Evolutionary conservation across 1,140 invertebrate species (phyloP).

Genomic region (Triops cancriformis): DNA sequence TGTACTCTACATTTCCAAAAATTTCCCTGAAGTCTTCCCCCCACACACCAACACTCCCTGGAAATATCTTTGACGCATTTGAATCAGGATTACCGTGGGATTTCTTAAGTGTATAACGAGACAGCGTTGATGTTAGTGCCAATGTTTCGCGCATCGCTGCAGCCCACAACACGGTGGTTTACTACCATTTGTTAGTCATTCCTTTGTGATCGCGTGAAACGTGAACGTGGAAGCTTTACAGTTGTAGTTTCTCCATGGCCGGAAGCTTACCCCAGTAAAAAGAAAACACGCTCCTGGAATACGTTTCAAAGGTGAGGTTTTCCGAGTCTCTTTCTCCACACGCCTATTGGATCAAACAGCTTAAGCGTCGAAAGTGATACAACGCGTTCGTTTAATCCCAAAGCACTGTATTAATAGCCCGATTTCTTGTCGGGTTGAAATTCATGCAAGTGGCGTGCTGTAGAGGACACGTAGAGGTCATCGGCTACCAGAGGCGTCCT

Average conservation of each 20-base stretch:
- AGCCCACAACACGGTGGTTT: background rate
- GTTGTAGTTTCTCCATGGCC: background rate
- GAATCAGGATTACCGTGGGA: background rate
- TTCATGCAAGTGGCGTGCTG: background rate
- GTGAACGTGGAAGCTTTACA: background rate
- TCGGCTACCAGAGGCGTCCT: conserved; percentile 11
- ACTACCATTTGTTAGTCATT: background rate
- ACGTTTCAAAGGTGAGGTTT: no score
- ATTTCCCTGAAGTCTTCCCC: background rate
- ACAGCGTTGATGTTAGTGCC: background rate
- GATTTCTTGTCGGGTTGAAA: background rate
- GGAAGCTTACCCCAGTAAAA: no score
- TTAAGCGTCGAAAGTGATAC: no score
- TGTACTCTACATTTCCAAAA: background rate
- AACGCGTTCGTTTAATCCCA: background rate
- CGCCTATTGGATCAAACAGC: no score
- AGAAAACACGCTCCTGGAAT: no score
- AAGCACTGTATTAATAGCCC: background rate
- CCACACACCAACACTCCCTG: background rate
- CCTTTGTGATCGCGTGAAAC: conserved; percentile 8
- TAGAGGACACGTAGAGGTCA: conserved; percentile 9
- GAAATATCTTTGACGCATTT: background rate
- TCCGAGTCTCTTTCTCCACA: no score
- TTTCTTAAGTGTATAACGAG: background rate
- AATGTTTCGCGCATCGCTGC: background rate